Evolutionary conservation across 2,113 vertebrate species (phyloP), one percentile per base, ranked within the genome.

Genomic region (Mirounga angustirostris): DNA sequence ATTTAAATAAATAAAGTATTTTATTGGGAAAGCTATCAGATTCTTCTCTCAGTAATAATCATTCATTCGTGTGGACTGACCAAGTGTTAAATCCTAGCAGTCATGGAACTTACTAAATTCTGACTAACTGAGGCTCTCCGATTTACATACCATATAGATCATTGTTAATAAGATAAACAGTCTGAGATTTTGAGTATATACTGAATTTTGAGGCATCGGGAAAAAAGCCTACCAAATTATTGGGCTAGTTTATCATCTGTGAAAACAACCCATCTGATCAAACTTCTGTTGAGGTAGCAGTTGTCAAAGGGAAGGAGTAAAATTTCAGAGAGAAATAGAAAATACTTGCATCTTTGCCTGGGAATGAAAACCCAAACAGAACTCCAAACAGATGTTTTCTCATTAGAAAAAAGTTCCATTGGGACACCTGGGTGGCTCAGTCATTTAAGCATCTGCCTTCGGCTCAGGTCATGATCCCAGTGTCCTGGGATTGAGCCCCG

Each of bases 1-100:
- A 87, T 84, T 87, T 93, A 86, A 92, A 67, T 50, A 96, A 87
- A 91, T 83, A 52, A 83, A 83, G 67, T 67, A 82, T 83, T 93
- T 96, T 61, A 76, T 43, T 92, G 43, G 79, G 86, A 76, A 95
- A 88, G 54, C 3, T 36, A 52, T 80, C 33, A 90, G 28, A 83
- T 88, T 78, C 24, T 96, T 65, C 19, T 94, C 18, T 78, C 26
- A 78, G 26, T 18, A 88, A 33, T 40, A 83, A 7, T 24, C 46
- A 82, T 36, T 89, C 0, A 82, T 67, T 95, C 61, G 59, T 71
- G 14, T 73, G 13, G 43, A 82, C 16, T 52, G 69, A 88, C 7
- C 43, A 85, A 81, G 76, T 76, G n/a, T 92, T 89, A 79, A 97
- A 74, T 79, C 43, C 50, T 89, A 36, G 50, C 8, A 92, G 4